Evolutionary conservation across 1,140 invertebrate species (phyloP), one percentile per base, ranked within the genome.

Genomic region (Bilobella aurantiaca): DNA sequence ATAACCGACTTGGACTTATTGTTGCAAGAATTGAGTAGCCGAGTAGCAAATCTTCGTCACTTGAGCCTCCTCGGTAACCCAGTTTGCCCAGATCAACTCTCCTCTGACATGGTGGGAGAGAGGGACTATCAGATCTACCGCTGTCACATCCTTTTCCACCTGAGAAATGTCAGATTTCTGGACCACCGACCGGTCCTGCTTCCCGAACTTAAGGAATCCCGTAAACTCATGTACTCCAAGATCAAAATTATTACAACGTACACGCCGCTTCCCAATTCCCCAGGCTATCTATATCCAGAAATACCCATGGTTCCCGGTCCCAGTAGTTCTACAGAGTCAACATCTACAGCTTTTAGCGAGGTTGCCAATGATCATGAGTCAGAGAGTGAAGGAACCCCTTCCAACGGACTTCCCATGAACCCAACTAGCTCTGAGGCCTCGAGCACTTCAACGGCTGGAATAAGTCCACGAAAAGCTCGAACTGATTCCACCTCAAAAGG

Each of bases 61-160:
- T 31, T 72, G 25, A 69, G 67, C 21, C 49, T 72, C 0, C 31
- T 69, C 1, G 67, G 67, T 31, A 72, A 72, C 58, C 70, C 70
- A 25, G 60, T 31, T 3, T 69, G 68, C 46, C 70, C 70, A 1
- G 67, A 72, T 46, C 67, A 68, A 62, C 63, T 72, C 1, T 31
- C 65, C 0, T 28, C 49, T 32, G 65, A 67, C 32, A 34, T 59
- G 46, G 65, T 68, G 0, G 58, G 28, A 18, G 68, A 67, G 21
- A 34, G 37, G 16, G 70, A 72, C 23, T 72, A 72, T 34, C 65
- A 67, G 27, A 23, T 23, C n/a, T 69, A 69, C 31, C 30, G 70
- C n/a, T 65, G 63, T 29, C 61, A 63, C 46, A 37, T 72, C n/a
- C 42, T 72, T 25, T 58, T 53, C 58, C 70, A 72, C 58, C 47